Conservation (phyloP, 2,797 vertebrate genomes). For the Ptychadena robeensis region DNA sequence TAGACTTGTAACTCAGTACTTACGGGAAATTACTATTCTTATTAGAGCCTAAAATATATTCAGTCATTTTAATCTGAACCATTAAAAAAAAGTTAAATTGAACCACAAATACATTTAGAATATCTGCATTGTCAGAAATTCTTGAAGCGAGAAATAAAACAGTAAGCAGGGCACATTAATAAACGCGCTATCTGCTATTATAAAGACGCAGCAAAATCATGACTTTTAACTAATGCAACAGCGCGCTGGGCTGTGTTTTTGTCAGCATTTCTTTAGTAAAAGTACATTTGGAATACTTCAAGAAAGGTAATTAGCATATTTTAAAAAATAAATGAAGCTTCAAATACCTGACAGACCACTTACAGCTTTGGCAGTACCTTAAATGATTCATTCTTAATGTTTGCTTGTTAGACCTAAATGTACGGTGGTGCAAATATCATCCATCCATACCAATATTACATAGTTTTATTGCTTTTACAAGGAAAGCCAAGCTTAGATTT, state of each 20-base stretch:
- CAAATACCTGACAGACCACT: conserved; percentile 36
- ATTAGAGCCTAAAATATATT: conserved; percentile 23
- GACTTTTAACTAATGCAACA: neutral
- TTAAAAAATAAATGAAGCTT: conserved; percentile 32
- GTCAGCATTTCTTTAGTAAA: conserved; percentile 40
- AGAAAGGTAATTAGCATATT: conserved; percentile 42
- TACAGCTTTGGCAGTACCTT: conserved; percentile 33
- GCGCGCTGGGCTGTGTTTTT: conserved; percentile 18
- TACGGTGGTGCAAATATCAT: neutral
- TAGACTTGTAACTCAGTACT: neutral
- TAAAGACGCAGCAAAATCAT: conserved; percentile 40
- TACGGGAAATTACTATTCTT: neutral
- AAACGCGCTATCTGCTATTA: conserved; percentile 12
- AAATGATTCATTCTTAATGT: conserved; percentile 41
- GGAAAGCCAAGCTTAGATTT: neutral
- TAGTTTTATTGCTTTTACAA: neutral
- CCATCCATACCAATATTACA: neutral
- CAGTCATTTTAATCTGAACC: conserved; percentile 1
- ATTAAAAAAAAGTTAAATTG: neutral
- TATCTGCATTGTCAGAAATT: neutral
- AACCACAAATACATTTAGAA: conserved; percentile 11
- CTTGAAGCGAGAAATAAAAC: neutral
- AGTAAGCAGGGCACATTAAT: conserved; percentile 9
- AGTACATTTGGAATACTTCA: conserved; percentile 29
- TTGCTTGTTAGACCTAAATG: conserved; percentile 17